Base-by-base conservation (phyloP, 2,113 vertebrate species). In the Cyphomyrus discorhynchus region DNA sequence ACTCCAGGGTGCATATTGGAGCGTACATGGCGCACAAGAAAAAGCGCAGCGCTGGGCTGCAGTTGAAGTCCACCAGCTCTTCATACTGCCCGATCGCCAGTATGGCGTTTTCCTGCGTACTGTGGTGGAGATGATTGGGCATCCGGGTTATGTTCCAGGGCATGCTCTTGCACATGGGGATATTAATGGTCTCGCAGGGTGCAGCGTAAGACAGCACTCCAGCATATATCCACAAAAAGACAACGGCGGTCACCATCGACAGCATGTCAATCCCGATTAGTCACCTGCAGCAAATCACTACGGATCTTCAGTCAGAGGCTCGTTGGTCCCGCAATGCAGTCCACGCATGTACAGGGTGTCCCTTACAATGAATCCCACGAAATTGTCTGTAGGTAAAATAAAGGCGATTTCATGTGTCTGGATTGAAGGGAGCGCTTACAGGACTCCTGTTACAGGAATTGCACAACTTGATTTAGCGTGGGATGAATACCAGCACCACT, bases 111-210 rank as follows among this genome's bases (percentile, higher is more conserved):
- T 96, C 96, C 94, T 97, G 96, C 46, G 96, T 97, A 94, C 96
- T 97, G 94, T 97, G 96, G 93, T 97, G 96, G 91, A 97, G 95
- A 93, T 97, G 96, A 95, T 97, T 97, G 90, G 96, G 96, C 96
- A 97, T 97, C 93, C 96, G 96, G 90, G 96, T 97, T 95, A 97
- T 93, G 94, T 97, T 97, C 96, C 96, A 97, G 66, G 96, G 96
- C 93, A 97, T 93, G 13, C 95, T 93, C 91, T 95, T 94, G 94
- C 96, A 97, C 3, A 97, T 93, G 19, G 96, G 96, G 91, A 97
- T 96, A 92, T 96, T 95, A 85, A 97, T 96, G 0, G 96, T 95
- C 92, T 97, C 96, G 87, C 96, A 97, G 17, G 88, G 88, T 3
- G 96, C 95, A 4, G 95, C 94, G 49, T 92, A 95, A 45, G 95